Evolutionary conservation across 2,113 vertebrate species (phyloP).

Genomic region (Xenopus borealis): DNA sequence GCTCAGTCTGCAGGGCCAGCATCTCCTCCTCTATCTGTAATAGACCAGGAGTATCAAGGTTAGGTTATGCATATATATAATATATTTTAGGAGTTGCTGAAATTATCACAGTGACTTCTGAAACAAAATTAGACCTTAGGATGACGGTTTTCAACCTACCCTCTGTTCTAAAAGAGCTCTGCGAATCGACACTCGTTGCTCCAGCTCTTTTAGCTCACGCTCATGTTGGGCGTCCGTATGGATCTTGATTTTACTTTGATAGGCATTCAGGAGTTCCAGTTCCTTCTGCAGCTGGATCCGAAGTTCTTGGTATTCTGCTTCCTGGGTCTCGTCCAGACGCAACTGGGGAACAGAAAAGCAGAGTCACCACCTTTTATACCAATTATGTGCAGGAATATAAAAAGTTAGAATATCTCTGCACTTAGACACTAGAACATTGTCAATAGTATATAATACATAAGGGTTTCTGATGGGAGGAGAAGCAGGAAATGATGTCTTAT

Average conservation of each 20-base stretch:
- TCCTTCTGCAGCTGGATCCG: conserved; percentile 90
- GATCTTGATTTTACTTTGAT: conserved; percentile 94
- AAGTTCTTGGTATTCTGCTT: conserved; percentile 84
- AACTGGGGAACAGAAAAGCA: conserved; percentile 60
- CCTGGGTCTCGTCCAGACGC: conserved; percentile 86
- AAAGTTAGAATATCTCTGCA: too few species aligned
- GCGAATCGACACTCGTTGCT: conserved; percentile 85
- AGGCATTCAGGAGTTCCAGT: conserved; percentile 86
- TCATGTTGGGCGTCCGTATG: conserved; percentile 86
- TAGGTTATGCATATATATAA: too few species aligned
- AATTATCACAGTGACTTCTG: too few species aligned
- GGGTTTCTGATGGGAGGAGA: too few species aligned
- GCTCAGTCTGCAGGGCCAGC: conserved; percentile 85
- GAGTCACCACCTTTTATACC: background rate
- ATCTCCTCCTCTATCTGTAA: conserved; percentile 88
- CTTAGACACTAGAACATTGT: too few species aligned
- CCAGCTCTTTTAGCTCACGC: conserved; percentile 83
- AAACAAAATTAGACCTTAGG: too few species aligned
- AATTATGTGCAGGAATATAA: too few species aligned
- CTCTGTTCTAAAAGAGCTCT: conserved; percentile 86
- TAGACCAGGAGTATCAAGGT: background rate
- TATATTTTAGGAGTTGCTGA: too few species aligned
- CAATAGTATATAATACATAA: too few species aligned
- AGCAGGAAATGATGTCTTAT: too few species aligned
- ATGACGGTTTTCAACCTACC: conserved; percentile 55